Percentiles rank a stretch among this genome's conserved stretches.
phyloP scores from a whole-genome alignment of 2,888 invertebrate genomes.

The Danaus chrysippus region DNA sequence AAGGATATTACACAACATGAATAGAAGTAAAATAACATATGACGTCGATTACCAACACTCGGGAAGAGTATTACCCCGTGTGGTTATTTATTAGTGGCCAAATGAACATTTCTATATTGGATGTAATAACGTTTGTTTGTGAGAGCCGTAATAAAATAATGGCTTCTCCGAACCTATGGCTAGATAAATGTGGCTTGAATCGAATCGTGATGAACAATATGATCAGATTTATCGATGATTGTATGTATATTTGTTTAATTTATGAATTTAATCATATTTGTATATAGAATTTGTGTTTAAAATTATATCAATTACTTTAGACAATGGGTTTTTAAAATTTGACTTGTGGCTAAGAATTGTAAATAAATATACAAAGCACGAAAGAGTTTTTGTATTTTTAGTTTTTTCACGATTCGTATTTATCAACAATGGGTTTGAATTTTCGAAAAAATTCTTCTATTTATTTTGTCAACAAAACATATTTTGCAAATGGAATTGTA shows the following conservation, averaged over 20 bases:
- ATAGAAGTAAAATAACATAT: too few relatives aligned
- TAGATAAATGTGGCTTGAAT: not conserved
- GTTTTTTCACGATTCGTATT: too few relatives aligned
- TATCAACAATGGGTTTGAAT: too few relatives aligned
- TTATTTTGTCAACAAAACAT: too few relatives aligned
- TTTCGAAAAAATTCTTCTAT: too few relatives aligned
- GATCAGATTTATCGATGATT: not conserved
- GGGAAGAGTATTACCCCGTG: not conserved
- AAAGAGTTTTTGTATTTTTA: too few relatives aligned
- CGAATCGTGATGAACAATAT: not conserved
- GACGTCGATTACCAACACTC: not conserved
- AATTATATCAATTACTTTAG: too few relatives aligned
- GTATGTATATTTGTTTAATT: not conserved
- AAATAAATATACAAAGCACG: too few relatives aligned
- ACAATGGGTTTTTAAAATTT: too few relatives aligned
- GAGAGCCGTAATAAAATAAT: conserved; percentile 2
- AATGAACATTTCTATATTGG: conserved; percentile 1
- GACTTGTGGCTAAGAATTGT: too few relatives aligned
- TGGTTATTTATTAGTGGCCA: conserved; percentile 1
- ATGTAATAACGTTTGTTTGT: conserved; percentile 1
- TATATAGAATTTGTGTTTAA: not conserved
- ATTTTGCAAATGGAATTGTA: too few relatives aligned
- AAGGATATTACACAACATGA: too few relatives aligned
- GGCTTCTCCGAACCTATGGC: not conserved
- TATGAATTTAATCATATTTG: not conserved